phyloP scores from a whole-genome alignment of 2,113 vertebrate genomes.

The Caranx melampygus region DNA sequence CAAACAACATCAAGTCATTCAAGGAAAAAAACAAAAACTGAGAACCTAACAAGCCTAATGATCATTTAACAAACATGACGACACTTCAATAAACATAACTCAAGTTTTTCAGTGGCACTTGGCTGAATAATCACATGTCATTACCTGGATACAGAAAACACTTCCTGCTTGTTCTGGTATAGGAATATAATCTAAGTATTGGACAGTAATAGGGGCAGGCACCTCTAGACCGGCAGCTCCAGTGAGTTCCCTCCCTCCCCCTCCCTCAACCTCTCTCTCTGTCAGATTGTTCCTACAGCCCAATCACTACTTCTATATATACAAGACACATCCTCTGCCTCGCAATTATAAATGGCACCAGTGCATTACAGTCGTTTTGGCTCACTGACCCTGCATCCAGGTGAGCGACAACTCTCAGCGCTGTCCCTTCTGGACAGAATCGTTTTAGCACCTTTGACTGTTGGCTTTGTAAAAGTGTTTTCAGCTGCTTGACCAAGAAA shows the following conservation, averaged over 20 bases:
- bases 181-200: constrained; percentile 54
- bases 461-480: constrained; percentile 52
- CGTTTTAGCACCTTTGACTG: constrained; percentile 71
- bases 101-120: constrained; percentile 74
- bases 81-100: constrained; percentile 46
- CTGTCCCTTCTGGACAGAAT: constrained; percentile 33
- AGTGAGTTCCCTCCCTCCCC: constrained; percentile 21
- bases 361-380: constrained; percentile 59
- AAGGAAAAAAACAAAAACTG: constrained; percentile 47
- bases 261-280: too few relatives aligned
- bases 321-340: constrained; percentile 49
- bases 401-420: constrained; percentile 25
- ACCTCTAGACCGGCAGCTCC: constrained; percentile 52
- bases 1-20: constrained; percentile 37
- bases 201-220: constrained; percentile 67
- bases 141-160: constrained; percentile 67
- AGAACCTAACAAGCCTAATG: constrained; percentile 47
- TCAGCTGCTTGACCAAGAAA: constrained; percentile 61
- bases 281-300: constrained; percentile 38
- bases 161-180: constrained; percentile 46
- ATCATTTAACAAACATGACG: constrained; percentile 49
- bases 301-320: constrained; percentile 33
- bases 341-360: constrained; percentile 56
- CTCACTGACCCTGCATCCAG: constrained; percentile 48
- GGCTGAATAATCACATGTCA: constrained; percentile 70